Conservation (phyloP, 2,888 invertebrate genomes). For the Saturnia japonica region DNA sequence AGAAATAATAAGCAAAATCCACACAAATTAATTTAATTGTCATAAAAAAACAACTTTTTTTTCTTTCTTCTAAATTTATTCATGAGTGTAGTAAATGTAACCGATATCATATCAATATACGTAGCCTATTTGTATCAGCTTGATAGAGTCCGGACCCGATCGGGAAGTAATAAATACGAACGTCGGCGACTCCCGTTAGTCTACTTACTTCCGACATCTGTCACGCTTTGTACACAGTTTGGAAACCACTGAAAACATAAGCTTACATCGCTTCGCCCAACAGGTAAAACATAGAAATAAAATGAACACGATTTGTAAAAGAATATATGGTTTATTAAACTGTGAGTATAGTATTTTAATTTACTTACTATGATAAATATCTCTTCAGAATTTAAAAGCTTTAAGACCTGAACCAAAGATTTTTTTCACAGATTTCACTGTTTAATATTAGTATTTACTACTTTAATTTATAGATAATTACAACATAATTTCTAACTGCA, state of each 20-base stretch:
- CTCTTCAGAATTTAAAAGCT: too few relatives aligned
- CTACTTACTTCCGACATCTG: conserved; percentile 16
- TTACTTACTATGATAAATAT: too few relatives aligned
- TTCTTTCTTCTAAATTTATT: too few relatives aligned
- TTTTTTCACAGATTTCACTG: background rate
- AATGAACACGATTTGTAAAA: conserved; percentile 25
- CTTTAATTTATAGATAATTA: too few relatives aligned
- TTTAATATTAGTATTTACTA: background rate
- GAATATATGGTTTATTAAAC: conserved; percentile 7
- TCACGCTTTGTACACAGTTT: conserved; percentile 29
- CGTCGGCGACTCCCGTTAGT: conserved; percentile 16
- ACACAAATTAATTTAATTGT: too few relatives aligned
- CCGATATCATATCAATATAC: conserved; percentile 4
- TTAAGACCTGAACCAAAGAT: too few relatives aligned
- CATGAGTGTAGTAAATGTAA: background rate
- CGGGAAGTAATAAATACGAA: conserved; percentile 36
- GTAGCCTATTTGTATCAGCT: background rate
- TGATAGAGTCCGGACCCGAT: conserved; percentile 28
- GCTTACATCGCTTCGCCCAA: conserved; percentile 24
- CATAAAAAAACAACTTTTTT: too few relatives aligned
- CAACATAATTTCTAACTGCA: too few relatives aligned
- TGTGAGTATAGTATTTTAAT: too few relatives aligned
- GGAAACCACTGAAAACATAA: conserved; percentile 25
- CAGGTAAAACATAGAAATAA: conserved; percentile 27
- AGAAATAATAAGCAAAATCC: too few relatives aligned